Percentiles rank a stretch among this genome's conserved stretches.
Evolutionary conservation across 2,888 invertebrate species (phyloP).

Genomic region (Chorisops tibialis): DNA sequence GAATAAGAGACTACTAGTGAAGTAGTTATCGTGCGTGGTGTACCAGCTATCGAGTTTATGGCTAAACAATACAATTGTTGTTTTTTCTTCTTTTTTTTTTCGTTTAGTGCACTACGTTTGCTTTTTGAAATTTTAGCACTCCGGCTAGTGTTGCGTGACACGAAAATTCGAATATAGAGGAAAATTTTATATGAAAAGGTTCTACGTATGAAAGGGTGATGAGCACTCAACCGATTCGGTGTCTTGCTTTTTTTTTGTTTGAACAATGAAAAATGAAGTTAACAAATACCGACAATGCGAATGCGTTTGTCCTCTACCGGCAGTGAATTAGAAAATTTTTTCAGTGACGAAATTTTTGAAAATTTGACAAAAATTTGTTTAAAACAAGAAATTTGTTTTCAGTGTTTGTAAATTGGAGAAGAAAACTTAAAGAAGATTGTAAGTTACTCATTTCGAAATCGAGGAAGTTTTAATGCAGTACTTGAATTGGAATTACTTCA

Average conservation of each 20-base stretch:
- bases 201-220: conserved; percentile 14
- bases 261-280: conserved; percentile 21
- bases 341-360: not conserved
- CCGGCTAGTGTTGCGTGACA: conserved; percentile 22
- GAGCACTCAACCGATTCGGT: conserved; percentile 26
- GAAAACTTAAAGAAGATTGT: no score
- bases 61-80: no score
- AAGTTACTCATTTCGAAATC: no score
- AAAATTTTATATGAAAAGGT: conserved; percentile 7
- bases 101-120: no score
- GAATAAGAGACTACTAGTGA: not conserved
- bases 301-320: conserved; percentile 15
- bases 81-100: no score
- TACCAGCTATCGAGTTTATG: no score
- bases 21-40: no score
- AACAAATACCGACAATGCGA: conserved; percentile 17
- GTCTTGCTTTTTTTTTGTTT: not conserved
- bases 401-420: conserved; percentile 70
- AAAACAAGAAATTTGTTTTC: conserved; percentile 97
- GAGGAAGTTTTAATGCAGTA: no score
- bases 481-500: no score
- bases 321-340: conserved; percentile 15
- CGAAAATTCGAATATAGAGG: not conserved
- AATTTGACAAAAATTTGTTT: not conserved
- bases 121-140: not conserved